Conservation (phyloP, 1,140 invertebrate species). For the Drosophila santomea region DNA sequence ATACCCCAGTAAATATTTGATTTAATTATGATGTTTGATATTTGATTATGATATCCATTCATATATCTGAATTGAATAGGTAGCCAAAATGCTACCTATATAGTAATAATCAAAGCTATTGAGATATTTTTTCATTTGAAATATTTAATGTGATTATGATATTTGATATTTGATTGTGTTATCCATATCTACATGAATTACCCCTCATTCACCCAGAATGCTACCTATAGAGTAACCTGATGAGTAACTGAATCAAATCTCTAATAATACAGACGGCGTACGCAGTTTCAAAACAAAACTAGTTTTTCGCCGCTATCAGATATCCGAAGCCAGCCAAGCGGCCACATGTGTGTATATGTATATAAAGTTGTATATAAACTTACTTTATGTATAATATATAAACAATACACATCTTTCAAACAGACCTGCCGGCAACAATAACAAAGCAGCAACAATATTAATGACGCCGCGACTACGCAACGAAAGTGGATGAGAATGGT, state of each 20-base stretch:
- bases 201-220: not conserved
- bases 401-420: constrained; percentile 19
- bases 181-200: not conserved
- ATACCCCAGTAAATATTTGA: not conserved
- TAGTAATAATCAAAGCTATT: too few species aligned
- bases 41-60: too few species aligned
- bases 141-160: too few species aligned
- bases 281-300: constrained; percentile 64
- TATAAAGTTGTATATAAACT: constrained; percentile 7
- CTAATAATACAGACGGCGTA: constrained; percentile 44
- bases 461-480: constrained; percentile 67
- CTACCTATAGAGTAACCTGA: not conserved
- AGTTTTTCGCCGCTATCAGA: constrained; percentile 67
- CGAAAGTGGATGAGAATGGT: constrained; percentile 50
- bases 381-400: not conserved
- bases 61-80: too few species aligned
- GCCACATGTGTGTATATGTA: constrained; percentile 21
- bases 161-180: too few species aligned
- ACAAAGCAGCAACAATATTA: constrained; percentile 45
- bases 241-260: constrained; percentile 31
- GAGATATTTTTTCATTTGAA: too few species aligned
- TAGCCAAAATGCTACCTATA: too few species aligned
- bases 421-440: constrained; percentile 49
- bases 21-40: too few species aligned
- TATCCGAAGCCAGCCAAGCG: constrained; percentile 50